Evolutionary conservation across 2,797 vertebrate genomes (phyloP).

Genomic region (Mastacembelus armatus): DNA sequence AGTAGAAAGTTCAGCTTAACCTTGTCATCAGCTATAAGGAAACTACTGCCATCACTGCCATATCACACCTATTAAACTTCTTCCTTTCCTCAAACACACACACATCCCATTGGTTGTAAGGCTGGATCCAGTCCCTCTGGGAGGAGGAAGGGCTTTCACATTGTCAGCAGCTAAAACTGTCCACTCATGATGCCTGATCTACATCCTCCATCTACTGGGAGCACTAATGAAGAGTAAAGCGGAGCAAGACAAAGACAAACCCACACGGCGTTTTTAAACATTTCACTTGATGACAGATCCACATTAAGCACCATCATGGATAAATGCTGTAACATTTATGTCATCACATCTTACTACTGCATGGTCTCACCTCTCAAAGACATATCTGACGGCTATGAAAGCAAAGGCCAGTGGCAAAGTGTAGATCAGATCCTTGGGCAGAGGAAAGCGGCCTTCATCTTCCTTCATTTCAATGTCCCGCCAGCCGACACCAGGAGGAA

Average conservation of each 20-base stretch:
- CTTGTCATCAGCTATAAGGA: background rate
- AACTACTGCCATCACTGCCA: background rate
- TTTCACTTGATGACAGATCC: background rate
- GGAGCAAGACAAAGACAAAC: slow-evolving; percentile 18
- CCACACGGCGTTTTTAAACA: too few relatives aligned
- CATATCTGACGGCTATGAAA: slow-evolving; percentile 82
- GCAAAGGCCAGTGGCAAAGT: slow-evolving; percentile 84
- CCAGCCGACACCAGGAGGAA: slow-evolving; percentile 88
- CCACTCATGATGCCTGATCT: slow-evolving; percentile 37
- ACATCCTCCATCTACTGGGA: slow-evolving; percentile 14
- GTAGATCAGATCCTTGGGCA: slow-evolving; percentile 86
- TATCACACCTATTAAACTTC: background rate
- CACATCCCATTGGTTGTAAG: background rate
- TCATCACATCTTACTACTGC: background rate
- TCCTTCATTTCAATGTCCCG: slow-evolving; percentile 81
- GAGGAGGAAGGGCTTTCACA: slow-evolving; percentile 18
- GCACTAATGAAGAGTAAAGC: slow-evolving; percentile 14
- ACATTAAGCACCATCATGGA: background rate
- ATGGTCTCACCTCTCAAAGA: slow-evolving; percentile 87
- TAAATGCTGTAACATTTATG: background rate
- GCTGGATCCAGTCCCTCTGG: background rate
- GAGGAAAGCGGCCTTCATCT: slow-evolving; percentile 74
- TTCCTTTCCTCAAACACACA: background rate
- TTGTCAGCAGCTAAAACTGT: slow-evolving; percentile 60
- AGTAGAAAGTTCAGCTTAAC: background rate